A percentile compares a stretch with the other conserved stretches of the same genome.
Conservation (phyloP, 2,797 vertebrate genomes). For the Enteromius fasciolatus region DNA sequence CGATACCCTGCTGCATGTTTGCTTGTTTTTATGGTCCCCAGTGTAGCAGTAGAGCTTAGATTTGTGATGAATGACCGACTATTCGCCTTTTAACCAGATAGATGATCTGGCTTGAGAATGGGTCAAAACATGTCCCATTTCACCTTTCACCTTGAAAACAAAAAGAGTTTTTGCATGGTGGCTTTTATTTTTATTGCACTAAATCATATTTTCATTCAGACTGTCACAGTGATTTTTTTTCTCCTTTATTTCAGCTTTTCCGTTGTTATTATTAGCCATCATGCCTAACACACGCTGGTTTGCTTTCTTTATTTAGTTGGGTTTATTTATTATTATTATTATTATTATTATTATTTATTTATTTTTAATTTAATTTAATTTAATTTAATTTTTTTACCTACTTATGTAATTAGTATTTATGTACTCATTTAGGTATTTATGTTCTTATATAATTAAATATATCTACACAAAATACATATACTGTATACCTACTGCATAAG, state of each 20-base stretch:
- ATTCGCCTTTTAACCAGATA: not conserved
- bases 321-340: too few species aligned
- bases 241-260: not conserved
- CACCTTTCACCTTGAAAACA: not conserved
- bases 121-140: not conserved
- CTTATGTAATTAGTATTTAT: not conserved
- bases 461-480: not conserved
- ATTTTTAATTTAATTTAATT: not conserved
- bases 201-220: not conserved
- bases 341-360: too few species aligned
- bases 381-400: not conserved
- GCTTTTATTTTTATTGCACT: not conserved
- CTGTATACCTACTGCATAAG: not conserved
- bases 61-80: constrained; percentile 7
- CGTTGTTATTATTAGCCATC: not conserved
- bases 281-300: not conserved
- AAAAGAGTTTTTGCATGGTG: not conserved
- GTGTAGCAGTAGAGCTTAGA: not conserved
- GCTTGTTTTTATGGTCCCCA: not conserved
- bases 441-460: not conserved
- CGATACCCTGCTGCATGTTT: constrained; percentile 15
- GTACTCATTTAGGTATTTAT: not conserved
- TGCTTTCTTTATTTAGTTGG: not conserved
- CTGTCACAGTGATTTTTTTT: not conserved
- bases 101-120: not conserved